Evolutionary conservation across 2,797 vertebrate species (phyloP).

Genomic region (Bradypodion ventrale): DNA sequence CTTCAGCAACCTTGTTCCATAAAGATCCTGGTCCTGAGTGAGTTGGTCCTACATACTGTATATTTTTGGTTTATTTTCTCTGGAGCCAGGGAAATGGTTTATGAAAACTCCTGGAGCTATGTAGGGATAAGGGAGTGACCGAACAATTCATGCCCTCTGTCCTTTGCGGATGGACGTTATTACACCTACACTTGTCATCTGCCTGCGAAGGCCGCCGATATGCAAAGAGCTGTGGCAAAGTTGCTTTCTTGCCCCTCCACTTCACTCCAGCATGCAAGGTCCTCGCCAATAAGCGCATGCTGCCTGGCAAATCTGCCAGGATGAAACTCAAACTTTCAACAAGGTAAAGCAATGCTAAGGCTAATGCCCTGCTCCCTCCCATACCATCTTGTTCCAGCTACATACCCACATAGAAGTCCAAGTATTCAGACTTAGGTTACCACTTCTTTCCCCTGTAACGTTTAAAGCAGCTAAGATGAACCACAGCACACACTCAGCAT

Average conservation of each 20-base stretch:
- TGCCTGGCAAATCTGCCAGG: neutral
- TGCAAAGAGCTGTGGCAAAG: neutral
- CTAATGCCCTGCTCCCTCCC: neutral
- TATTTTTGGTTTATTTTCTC: neutral
- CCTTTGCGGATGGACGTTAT: no score
- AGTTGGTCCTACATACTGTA: neutral
- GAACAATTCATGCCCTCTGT: neutral
- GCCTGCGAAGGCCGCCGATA: neutral
- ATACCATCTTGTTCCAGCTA: neutral
- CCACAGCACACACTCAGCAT: conserved; percentile 4
- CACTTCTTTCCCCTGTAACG: conserved; percentile 52
- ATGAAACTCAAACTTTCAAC: neutral
- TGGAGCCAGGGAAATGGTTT: neutral
- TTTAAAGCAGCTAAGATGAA: conserved; percentile 15
- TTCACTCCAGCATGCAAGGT: conserved; percentile 10
- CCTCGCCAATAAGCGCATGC: neutral
- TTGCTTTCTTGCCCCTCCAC: neutral
- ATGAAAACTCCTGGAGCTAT: neutral
- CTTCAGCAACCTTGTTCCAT: neutral
- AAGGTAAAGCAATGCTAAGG: neutral
- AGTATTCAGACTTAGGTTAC: neutral
- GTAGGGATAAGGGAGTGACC: neutral
- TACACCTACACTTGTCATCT: neutral
- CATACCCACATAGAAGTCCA: neutral
- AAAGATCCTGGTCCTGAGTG: no score